phyloP scores from a whole-genome alignment of 2,888 invertebrate species.

The Uropetala carovei region DNA sequence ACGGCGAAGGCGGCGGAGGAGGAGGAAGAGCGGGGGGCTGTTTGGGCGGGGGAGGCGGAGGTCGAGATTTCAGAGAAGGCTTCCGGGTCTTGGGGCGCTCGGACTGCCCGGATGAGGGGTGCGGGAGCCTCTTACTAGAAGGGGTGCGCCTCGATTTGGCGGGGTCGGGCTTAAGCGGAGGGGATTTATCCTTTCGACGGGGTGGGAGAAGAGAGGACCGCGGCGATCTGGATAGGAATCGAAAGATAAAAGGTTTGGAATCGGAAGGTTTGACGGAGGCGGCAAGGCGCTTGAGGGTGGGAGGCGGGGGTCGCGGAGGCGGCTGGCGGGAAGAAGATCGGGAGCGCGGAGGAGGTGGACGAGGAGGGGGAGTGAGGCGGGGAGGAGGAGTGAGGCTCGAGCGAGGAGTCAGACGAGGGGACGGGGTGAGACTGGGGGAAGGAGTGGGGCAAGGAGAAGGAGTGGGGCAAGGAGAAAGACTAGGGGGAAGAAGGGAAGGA shows the following conservation, averaged over 20 bases:
- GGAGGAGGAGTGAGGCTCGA: not conserved
- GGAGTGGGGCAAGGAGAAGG: not conserved
- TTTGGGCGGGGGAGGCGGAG: not conserved
- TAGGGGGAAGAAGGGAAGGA: not conserved
- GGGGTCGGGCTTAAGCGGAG: not conserved
- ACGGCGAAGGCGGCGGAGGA: not conserved
- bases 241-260: not conserved
- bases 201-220: not conserved
- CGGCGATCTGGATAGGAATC: not conserved
- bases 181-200: not conserved
- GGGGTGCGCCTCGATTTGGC: not conserved
- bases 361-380: not conserved
- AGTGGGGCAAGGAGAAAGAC: not conserved
- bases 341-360: constrained; percentile 1
- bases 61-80: constrained; percentile 3
- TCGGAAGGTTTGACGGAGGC: not conserved
- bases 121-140: not conserved
- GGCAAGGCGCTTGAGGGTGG: not conserved
- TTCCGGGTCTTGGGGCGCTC: not conserved
- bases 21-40: not conserved
- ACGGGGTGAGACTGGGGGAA: not conserved
- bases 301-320: constrained; percentile 14
- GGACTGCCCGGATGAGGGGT: not conserved
- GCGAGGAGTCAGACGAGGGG: constrained; percentile 35
- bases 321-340: constrained; percentile 20